Conservation (phyloP, 2,888 invertebrate genomes). For the Blastobasis lacticolella region DNA sequence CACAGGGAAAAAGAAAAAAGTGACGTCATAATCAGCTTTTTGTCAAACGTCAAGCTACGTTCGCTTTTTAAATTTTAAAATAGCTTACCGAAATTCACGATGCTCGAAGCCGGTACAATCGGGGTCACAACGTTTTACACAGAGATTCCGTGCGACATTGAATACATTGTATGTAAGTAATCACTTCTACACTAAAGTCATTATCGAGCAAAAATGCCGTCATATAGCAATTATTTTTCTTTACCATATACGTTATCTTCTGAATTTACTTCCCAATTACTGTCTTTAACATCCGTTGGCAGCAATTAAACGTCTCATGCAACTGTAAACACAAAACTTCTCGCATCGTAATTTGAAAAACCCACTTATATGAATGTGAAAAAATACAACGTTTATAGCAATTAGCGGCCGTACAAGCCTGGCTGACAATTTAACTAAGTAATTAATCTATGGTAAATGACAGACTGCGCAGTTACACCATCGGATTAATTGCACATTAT, state of each 20-base stretch:
- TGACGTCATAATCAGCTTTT: conserved; percentile 74
- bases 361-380: conserved; percentile 53
- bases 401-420: conserved; percentile 59
- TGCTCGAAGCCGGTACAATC: conserved; percentile 28
- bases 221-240: conserved; percentile 5
- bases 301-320: conserved; percentile 66
- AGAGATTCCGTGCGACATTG: not conserved
- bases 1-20: conserved; percentile 47
- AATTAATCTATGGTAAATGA: conserved; percentile 50
- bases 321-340: conserved; percentile 65
- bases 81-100: conserved; percentile 50
- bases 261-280: conserved; percentile 62
- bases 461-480: conserved; percentile 27
- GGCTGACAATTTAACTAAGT: conserved; percentile 50
- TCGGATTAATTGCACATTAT: conserved; percentile 30
- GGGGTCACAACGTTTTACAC: conserved; percentile 9
- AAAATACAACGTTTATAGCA: conserved; percentile 63
- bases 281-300: conserved; percentile 59
- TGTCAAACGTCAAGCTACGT: conserved; percentile 65
- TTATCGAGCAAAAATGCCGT: conserved; percentile 7
- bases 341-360: conserved; percentile 58
- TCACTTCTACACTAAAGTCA: conserved; percentile 3
- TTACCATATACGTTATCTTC: conserved; percentile 42
- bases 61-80: conserved; percentile 61
- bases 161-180: conserved; percentile 3